Evolutionary conservation across 2,888 invertebrate species (phyloP).

Genomic region (Bhutanitis thaidina): DNA sequence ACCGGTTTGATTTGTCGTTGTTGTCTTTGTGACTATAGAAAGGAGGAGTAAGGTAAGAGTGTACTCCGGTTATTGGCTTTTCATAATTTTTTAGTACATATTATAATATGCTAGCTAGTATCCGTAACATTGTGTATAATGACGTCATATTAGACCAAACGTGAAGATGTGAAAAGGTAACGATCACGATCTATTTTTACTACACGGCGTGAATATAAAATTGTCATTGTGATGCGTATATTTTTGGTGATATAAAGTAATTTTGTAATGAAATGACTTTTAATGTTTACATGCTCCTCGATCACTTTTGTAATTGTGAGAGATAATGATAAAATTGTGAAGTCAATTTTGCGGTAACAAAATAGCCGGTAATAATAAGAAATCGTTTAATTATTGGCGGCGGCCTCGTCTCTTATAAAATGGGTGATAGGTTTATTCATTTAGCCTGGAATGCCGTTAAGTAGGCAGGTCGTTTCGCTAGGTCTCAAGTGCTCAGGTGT

Average conservation of each 20-base stretch:
- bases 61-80: slow-evolving; percentile 21
- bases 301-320: slow-evolving; percentile 74
- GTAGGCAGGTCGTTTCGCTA: slow-evolving; percentile 30
- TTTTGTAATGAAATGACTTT: slow-evolving; percentile 62
- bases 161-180: slow-evolving; percentile 30
- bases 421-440: slow-evolving; percentile 31
- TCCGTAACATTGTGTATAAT: slow-evolving; percentile 24
- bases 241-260: slow-evolving; percentile 65
- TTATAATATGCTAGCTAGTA: slow-evolving; percentile 48
- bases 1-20: slow-evolving; percentile 22
- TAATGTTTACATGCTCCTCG: slow-evolving; percentile 66
- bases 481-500: slow-evolving; percentile 67
- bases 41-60: slow-evolving; percentile 11
- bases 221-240: slow-evolving; percentile 47
- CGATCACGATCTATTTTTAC: slow-evolving; percentile 63
- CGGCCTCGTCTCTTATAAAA: slow-evolving; percentile 27
- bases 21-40: slow-evolving; percentile 23
- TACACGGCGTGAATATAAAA: slow-evolving; percentile 49
- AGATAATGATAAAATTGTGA: slow-evolving; percentile 50
- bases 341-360: slow-evolving; percentile 58
- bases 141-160: slow-evolving; percentile 47
- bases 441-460: slow-evolving; percentile 26
- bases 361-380: slow-evolving; percentile 34
- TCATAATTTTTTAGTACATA: slow-evolving; percentile 30
- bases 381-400: slow-evolving; percentile 27